These are phyloP conservation scores for Chascanopsetta lugubris DNA, from an alignment of 2,113 vertebrate species.

Conservation along the genomic window DNA sequence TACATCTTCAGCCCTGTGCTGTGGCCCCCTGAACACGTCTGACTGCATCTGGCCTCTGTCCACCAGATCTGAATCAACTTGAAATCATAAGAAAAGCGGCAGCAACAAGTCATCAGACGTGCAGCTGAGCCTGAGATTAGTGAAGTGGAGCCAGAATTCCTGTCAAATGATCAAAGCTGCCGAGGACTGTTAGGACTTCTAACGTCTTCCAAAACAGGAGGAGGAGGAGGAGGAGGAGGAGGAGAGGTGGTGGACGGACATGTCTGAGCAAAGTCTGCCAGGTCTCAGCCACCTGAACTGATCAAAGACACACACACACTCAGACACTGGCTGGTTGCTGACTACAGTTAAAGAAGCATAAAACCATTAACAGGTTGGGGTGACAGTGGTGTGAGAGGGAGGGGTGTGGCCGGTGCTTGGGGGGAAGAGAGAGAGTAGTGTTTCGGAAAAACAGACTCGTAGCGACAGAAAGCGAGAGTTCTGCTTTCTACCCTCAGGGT, in stretches of 20 bases:
- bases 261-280: conserved; percentile 64
- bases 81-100: conserved; percentile 31
- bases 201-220: conserved; percentile 27
- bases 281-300: conserved; percentile 55
- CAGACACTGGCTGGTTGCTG: conserved; percentile 31
- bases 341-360: conserved; percentile 42
- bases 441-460: conserved; percentile 19
- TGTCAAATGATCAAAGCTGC: conserved; percentile 65
- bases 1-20: background rate
- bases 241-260: conserved; percentile 38
- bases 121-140: conserved; percentile 37
- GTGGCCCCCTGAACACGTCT: background rate
- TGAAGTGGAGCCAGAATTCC: conserved; percentile 44
- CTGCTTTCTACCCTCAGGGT: conserved; percentile 44
- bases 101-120: conserved; percentile 41
- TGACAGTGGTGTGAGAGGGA: background rate
- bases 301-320: conserved; percentile 62
- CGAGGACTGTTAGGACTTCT: conserved; percentile 34
- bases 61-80: conserved; percentile 1
- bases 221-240: conserved; percentile 10
- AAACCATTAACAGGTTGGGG: conserved; percentile 50
- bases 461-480: conserved; percentile 33
- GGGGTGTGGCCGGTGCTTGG: background rate
- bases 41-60: conserved; percentile 10
- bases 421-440: conserved; percentile 9